Base-by-base conservation (phyloP, 2,888 invertebrate species). In the Miltochrista miniata region DNA sequence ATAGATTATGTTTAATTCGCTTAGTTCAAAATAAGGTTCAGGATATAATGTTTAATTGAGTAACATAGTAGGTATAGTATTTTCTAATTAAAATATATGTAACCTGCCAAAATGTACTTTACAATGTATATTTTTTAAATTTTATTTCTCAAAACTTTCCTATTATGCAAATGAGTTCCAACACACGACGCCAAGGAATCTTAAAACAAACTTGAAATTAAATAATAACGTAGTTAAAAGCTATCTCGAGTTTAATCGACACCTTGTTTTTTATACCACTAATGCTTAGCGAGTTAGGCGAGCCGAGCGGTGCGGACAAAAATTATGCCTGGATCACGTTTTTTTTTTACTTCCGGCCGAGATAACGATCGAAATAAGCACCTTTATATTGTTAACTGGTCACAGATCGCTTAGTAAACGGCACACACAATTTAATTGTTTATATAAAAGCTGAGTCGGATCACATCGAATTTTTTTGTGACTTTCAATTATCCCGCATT, bases 311-410 rank as follows among this genome's bases (percentile, higher is more conserved):
- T 58, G 73, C 82, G 79, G 80, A 81, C 81, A 71, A 81, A 81
- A 86, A 85, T 86, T 86, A 85, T 74, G 74, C 74, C 70, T 74
- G 83, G 81, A 83, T 84, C 85, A 82, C 76, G 75, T 83, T 87
- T 85, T 66, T 82, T n/a, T 71, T 82, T 71, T 64, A 85, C 86
- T 87, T 89, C 88, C 89, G 86, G 81, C 67, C 73, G 61, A 87
- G 89, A 88, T 88, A 87, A 87, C 83, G 78, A 82, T 83, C 84
- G 64, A 76, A 76, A 79, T 83, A 79, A 84, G 82, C 85, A 87
- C 86, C 87, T 88, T 87, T 83, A 78, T 76, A 69, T 80, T 79
- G 78, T 85, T 84, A 84, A 84, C 79, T 81, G 79, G 80, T 74
- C 81, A 76, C 76, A 81, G 79, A 79, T 78, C 79, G 77, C 79